Evolutionary conservation across 2,888 invertebrate species (phyloP), one percentile per base, ranked within the genome.

Genomic region (Antheraea assamensis): DNA sequence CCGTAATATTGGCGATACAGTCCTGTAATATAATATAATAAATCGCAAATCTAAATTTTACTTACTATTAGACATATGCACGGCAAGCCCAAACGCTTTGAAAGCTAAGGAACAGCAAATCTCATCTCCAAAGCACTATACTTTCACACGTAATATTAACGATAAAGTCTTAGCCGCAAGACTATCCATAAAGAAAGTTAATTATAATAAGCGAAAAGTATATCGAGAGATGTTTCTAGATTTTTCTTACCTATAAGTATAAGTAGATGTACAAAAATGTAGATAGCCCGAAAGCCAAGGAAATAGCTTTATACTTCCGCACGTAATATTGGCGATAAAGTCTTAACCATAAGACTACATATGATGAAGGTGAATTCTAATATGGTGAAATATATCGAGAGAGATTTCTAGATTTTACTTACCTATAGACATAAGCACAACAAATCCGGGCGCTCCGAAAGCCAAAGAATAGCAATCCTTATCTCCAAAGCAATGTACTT

Each of bases 121-220:
- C 21, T 52, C 5, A 52, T 5, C 52, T 5, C 52, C 3, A 52
- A 21, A 52, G 19, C 97, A 97, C 70, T 95, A 91, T 0, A 96
- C 94, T 80, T 96, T 96, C 71, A 96, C 95, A 84, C 97, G 93
- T 68, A 98, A 86, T 74, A 97, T 95, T 0, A 98, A 98, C 0
- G 97, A 97, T 0, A 97, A 81, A 13, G 24, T 21, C n/a, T 24
- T 58, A 58, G 24, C 2, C 58, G 10, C 13, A 24, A 58, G 24
- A 24, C 24, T 13, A 4, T 7, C 7, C 10, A 58, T 58, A 82
- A 96, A 96, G 73, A 96, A 89, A 5, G 94, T 91, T 85, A 97
- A 97, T 89, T 98, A 98, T 82, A 97, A 96, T 4, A 97, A 89
- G 31, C 97, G 97, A 87, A n/a, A 98, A 98, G 90, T 97, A 98